Percentiles rank a stretch among this genome's conserved stretches.
Evolutionary conservation across 2,888 invertebrate genomes (phyloP).

Genomic region (Caenorhabditis becei): DNA sequence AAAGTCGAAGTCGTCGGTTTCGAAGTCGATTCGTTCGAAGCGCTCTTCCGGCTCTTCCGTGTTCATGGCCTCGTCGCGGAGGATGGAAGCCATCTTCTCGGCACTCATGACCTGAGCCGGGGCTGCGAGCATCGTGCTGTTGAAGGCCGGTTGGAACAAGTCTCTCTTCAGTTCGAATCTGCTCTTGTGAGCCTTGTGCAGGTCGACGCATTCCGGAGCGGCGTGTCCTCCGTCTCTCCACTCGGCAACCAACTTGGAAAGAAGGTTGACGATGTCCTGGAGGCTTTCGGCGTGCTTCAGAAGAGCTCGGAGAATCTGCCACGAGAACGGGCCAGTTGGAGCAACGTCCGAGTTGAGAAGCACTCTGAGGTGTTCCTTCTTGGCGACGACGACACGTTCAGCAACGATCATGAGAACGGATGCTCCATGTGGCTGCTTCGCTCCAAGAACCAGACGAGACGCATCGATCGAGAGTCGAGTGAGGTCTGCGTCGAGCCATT

Average conservation of each 20-base stretch:
- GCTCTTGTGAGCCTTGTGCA: constrained; percentile 41
- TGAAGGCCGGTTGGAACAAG: constrained; percentile 49
- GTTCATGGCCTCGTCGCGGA: constrained; percentile 55
- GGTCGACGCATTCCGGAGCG: constrained; percentile 34
- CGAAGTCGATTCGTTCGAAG: constrained; percentile 66
- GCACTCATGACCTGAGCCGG: constrained; percentile 50
- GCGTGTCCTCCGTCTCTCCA: constrained; percentile 42
- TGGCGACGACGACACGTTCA: constrained; percentile 24
- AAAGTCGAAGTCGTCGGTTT: constrained; percentile 44
- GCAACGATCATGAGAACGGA: constrained; percentile 38
- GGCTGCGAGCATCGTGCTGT: constrained; percentile 32
- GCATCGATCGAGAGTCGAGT: constrained; percentile 61
- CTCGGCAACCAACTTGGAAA: constrained; percentile 47
- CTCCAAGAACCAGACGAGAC: constrained; percentile 36
- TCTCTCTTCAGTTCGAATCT: constrained; percentile 48
- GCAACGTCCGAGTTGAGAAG: constrained; percentile 57
- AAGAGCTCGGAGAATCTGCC: constrained; percentile 53
- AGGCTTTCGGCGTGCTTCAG: constrained; percentile 47
- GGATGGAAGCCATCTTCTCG: constrained; percentile 59
- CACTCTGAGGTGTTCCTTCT: constrained; percentile 51
- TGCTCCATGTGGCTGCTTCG: constrained; percentile 38
- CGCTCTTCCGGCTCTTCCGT: constrained; percentile 42
- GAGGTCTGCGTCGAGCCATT: constrained; percentile 65
- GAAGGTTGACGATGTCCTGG: constrained; percentile 25
- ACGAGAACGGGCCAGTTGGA: constrained; percentile 52